These are phyloP conservation scores for Gisinianus flammeolus DNA, from an alignment of 2,888 invertebrate genomes.

Conservation along the genomic window DNA sequence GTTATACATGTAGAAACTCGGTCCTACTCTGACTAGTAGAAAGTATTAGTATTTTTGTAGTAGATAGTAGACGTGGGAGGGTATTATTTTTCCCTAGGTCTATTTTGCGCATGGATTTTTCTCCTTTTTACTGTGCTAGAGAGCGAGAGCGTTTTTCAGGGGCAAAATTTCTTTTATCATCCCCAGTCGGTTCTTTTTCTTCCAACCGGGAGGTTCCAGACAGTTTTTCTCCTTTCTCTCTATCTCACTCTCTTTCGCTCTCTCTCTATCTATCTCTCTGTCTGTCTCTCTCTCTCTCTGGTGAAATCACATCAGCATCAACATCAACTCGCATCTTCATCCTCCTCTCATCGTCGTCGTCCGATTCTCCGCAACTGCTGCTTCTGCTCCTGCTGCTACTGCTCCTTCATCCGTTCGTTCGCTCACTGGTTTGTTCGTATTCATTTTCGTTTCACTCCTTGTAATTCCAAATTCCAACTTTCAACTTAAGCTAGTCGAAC, in stretches of 20 bases:
- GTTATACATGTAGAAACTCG: no score
- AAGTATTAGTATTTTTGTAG: not conserved
- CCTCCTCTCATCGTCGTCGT: not conserved
- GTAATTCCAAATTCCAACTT: not conserved
- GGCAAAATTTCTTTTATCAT: slow-evolving; percentile 21
- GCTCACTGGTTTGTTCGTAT: not conserved
- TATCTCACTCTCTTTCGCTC: not conserved
- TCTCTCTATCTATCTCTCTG: not conserved
- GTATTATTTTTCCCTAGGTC: slow-evolving; percentile 39
- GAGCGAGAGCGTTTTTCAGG: not conserved
- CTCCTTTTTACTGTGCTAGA: slow-evolving; percentile 21
- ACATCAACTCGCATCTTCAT: not conserved
- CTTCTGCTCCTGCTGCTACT: no score
- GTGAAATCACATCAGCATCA: no score
- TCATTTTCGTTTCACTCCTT: not conserved
- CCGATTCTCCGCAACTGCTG: no score
- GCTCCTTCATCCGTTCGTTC: not conserved
- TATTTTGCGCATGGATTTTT: slow-evolving; percentile 43
- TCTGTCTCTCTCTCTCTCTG: not conserved
- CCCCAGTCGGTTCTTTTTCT: slow-evolving; percentile 37
- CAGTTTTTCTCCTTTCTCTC: not conserved
- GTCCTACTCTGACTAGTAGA: no score
- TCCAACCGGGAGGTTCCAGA: slow-evolving; percentile 27
- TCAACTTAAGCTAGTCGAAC: not conserved
- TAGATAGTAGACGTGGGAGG: slow-evolving; percentile 38